Percentiles rank a stretch among this genome's conserved stretches.
Evolutionary conservation across 64 coral and sea anemone genomes (phyloP).

Genomic region (Dendronephthya gigantea): DNA sequence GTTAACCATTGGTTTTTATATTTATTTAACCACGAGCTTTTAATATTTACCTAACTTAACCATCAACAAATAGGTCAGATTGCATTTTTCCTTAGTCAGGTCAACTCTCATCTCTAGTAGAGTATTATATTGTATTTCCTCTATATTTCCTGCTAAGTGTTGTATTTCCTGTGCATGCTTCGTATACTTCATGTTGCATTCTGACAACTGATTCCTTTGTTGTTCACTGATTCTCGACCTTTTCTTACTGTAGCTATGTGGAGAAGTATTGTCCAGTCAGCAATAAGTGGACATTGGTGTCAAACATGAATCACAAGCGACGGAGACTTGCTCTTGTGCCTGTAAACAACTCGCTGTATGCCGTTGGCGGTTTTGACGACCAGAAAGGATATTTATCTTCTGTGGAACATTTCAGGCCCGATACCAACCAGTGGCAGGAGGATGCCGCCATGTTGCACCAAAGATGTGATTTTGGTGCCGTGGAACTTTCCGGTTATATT

Average conservation of each 20-base stretch:
- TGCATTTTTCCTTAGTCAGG: no score
- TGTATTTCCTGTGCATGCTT: no score
- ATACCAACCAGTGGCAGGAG: conserved; percentile 55
- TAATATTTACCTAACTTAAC: no score
- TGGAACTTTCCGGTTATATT: conserved; percentile 60
- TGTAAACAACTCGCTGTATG: conserved; percentile 57
- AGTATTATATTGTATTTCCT: no score
- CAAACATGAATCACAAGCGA: conserved; percentile 65
- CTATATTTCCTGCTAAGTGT: no score
- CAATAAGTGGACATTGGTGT: conserved; percentile 57
- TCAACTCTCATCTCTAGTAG: no score
- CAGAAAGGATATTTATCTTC: conserved; percentile 62
- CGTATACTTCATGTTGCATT: no score
- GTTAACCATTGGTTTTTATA: no score
- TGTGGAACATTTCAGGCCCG: conserved; percentile 58
- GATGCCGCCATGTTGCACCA: conserved; percentile 64
- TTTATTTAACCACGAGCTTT: no score
- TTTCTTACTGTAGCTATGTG: conserved; percentile 61
- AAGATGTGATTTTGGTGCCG: conserved; percentile 82
- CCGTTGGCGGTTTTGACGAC: conserved; percentile 93
- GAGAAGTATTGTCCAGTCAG: conserved; percentile 73
- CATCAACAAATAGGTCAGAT: no score
- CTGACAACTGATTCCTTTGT: no score
- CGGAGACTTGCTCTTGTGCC: conserved; percentile 72
- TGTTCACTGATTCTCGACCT: no score